Percentiles rank a stretch among this genome's conserved stretches.
These are phyloP conservation scores for Ceratoteleas bidentatus DNA, from an alignment of 1,140 invertebrate genomes.

Conservation along the genomic window DNA sequence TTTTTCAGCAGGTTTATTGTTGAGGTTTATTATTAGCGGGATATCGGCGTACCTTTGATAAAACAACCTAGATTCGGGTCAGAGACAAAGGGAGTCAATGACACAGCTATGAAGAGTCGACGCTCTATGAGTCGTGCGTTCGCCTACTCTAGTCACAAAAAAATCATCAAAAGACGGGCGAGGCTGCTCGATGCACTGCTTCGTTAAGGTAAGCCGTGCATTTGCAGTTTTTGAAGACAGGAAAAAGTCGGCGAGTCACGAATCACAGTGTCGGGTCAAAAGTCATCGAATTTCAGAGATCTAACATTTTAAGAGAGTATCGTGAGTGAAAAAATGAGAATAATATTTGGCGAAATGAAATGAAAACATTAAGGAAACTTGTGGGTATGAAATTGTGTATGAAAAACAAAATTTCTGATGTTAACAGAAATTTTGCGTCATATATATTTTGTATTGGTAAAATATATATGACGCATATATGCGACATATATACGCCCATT, in stretches of 20 bases:
- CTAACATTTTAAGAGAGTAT: no score
- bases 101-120: slow-evolving; percentile 63
- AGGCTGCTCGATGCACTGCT: slow-evolving; percentile 41
- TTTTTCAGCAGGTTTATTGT: slow-evolving; percentile 54
- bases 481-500: no score
- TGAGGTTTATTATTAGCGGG: slow-evolving; percentile 62
- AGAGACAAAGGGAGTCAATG: slow-evolving; percentile 63
- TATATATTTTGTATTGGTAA: no score
- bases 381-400: no score
- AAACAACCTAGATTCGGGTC: slow-evolving; percentile 65
- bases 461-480: no score
- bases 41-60: slow-evolving; percentile 57
- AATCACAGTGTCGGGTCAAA: slow-evolving; percentile 9
- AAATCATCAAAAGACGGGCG: slow-evolving; percentile 52
- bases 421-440: no score
- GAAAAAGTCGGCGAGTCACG: slow-evolving; percentile 42
- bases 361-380: no score
- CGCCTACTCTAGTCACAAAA: slow-evolving; percentile 54
- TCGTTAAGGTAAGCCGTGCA: slow-evolving; percentile 43
- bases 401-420: no score
- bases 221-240: slow-evolving; percentile 36
- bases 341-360: no score
- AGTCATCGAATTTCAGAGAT: not conserved
- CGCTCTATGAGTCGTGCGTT: slow-evolving; percentile 50
- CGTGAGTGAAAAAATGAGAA: no score